Percentiles rank a stretch among this genome's conserved stretches.
These are phyloP conservation scores for Lutraria lutraria DNA, from an alignment of 2,888 invertebrate species.

Conservation along the genomic window DNA sequence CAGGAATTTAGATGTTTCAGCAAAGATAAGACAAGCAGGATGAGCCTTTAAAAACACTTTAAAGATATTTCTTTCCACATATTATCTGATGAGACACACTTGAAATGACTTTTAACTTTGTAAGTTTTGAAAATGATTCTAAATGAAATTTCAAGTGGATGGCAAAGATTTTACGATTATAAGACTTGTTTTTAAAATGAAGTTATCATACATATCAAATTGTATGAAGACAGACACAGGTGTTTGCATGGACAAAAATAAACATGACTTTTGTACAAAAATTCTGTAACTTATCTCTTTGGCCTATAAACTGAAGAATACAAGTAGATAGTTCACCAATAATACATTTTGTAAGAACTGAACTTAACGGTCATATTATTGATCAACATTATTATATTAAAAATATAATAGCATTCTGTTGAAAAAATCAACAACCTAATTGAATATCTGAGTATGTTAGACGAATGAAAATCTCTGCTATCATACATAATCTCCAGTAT, in stretches of 20 bases:
- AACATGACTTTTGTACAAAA: conserved; percentile 9
- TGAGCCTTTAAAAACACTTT: conserved; percentile 12
- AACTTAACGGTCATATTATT: not conserved
- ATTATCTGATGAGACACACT: not conserved
- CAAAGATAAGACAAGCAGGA: not conserved
- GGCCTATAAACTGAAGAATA: not conserved
- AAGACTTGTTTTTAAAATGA: not conserved
- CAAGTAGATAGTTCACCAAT: not conserved
- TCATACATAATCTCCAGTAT: not conserved
- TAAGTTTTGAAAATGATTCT: conserved; percentile 5
- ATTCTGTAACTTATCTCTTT: not conserved
- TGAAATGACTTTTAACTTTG: conserved; percentile 4
- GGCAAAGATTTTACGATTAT: not conserved
- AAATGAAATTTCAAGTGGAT: conserved; percentile 8
- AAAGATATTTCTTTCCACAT: not conserved
- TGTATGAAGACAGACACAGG: conserved; percentile 13
- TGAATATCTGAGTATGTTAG: not conserved
- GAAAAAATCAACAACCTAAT: not conserved
- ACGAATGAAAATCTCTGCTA: not conserved
- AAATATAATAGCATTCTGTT: not conserved
- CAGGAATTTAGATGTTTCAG: not conserved
- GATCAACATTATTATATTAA: not conserved
- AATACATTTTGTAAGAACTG: not conserved
- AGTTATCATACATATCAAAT: not conserved
- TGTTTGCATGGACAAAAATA: conserved; percentile 3